phyloP scores from a whole-genome alignment of 2,888 invertebrate species.

The Falcaria lacertinaria region DNA sequence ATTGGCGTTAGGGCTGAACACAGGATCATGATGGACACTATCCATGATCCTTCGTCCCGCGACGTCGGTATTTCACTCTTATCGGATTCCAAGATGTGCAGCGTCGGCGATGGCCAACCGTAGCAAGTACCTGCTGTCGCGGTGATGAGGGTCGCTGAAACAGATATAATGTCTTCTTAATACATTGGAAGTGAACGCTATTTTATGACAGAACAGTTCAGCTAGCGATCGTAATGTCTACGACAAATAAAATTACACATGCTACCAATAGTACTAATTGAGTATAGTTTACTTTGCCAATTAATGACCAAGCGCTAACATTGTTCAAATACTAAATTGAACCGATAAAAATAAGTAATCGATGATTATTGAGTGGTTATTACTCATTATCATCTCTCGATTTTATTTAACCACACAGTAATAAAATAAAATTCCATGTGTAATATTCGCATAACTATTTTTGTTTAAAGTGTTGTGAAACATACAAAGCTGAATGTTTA shows the following conservation, averaged over 20 bases:
- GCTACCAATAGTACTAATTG: conserved; percentile 21
- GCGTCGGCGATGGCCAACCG: conserved; percentile 82
- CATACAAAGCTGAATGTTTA: no score
- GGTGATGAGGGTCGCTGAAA: conserved; percentile 76
- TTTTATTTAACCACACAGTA: no score
- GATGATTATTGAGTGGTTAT: not conserved
- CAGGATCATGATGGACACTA: conserved; percentile 82
- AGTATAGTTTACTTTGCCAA: conserved; percentile 17
- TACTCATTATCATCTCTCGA: not conserved
- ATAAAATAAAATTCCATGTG: no score
- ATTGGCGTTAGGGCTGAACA: conserved; percentile 82
- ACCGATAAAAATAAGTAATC: not conserved
- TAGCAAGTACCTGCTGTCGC: conserved; percentile 77
- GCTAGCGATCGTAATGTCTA: not conserved
- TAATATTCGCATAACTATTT: no score
- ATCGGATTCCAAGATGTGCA: conserved; percentile 67
- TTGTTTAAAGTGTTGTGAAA: no score
- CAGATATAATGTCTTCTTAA: conserved; percentile 17
- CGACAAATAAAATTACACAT: conserved; percentile 10
- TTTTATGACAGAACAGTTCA: not conserved
- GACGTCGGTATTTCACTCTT: conserved; percentile 73
- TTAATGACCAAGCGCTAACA: conserved; percentile 4
- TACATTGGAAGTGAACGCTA: not conserved
- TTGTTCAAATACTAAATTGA: not conserved
- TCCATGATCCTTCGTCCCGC: conserved; percentile 78